Percentiles rank a stretch among this genome's conserved stretches.
These are phyloP conservation scores for Serranus cabrilla DNA, from an alignment of 2,797 vertebrate species.

Conservation along the genomic window DNA sequence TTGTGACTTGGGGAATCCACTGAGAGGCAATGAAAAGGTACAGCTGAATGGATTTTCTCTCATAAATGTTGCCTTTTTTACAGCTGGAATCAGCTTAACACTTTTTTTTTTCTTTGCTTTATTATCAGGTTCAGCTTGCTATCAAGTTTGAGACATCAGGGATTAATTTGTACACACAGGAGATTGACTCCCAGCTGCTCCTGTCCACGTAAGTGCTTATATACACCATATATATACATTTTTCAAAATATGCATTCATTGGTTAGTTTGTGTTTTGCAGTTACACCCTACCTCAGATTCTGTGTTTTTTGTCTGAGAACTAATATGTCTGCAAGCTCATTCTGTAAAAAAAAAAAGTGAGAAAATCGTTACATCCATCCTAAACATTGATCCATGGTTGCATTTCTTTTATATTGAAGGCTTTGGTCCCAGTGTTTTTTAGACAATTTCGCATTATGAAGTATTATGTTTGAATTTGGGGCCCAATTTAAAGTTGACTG, in stretches of 20 bases:
- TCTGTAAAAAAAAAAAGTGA: too few species aligned
- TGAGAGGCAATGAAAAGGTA: conserved; percentile 87
- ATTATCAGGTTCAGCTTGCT: conserved; percentile 84
- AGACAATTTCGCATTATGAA: neutral
- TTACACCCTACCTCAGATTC: too few species aligned
- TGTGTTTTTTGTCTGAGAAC: too few species aligned
- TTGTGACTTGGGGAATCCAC: conserved; percentile 94
- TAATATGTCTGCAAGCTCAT: too few species aligned
- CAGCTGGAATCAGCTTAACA: neutral
- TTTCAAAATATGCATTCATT: too few species aligned
- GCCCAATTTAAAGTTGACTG: neutral
- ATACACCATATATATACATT: too few species aligned
- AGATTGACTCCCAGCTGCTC: conserved; percentile 84
- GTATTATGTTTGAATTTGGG: neutral
- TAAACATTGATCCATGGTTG: neutral
- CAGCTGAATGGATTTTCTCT: neutral
- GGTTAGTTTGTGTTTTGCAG: too few species aligned
- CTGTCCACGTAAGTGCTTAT: conserved; percentile 91
- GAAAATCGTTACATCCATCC: too few species aligned
- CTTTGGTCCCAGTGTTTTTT: neutral
- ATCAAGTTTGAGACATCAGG: conserved; percentile 87
- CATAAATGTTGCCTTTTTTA: neutral
- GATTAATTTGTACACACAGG: conserved; percentile 87
- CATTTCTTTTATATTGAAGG: neutral
- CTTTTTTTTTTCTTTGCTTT: neutral